Conservation (phyloP, 2,888 invertebrate species). For the Eurytoma adleriae region DNA sequence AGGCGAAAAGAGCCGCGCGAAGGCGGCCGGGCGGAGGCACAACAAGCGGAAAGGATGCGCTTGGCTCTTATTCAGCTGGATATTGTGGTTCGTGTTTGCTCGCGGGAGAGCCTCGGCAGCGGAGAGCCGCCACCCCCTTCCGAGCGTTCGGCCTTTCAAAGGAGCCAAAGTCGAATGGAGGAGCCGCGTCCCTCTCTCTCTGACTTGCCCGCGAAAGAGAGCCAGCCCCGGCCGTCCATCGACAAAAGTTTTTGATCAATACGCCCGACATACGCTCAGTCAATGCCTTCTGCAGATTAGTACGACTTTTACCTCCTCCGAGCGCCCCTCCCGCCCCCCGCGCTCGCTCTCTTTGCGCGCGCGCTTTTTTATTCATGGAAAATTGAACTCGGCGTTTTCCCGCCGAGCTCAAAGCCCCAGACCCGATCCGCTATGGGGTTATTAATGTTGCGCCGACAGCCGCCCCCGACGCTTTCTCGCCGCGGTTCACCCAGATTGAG, state of each 20-base stretch:
- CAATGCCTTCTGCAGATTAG: conserved; percentile 50
- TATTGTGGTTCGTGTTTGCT: conserved; percentile 47
- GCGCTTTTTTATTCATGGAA: conserved; percentile 52
- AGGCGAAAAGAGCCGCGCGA: background rate
- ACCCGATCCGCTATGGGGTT: conserved; percentile 15
- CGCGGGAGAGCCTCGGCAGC: background rate
- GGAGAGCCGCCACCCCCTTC: conserved; percentile 1
- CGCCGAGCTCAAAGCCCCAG: conserved; percentile 16
- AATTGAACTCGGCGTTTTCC: conserved; percentile 49
- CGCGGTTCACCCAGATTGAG: too few relatives aligned
- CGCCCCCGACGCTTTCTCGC: too few relatives aligned
- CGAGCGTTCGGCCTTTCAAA: conserved; percentile 30
- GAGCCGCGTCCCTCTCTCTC: background rate
- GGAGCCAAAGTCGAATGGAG: conserved; percentile 41
- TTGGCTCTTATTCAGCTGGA: conserved; percentile 45
- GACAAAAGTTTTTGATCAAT: conserved; percentile 56
- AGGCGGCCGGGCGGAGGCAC: conserved; percentile 1
- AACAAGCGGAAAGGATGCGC: conserved; percentile 50
- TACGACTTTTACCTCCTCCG: conserved; percentile 34
- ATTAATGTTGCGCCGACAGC: conserved; percentile 23
- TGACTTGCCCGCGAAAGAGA: conserved; percentile 2
- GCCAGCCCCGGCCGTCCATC: conserved; percentile 24
- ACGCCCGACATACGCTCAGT: conserved; percentile 30
- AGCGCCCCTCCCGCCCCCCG: background rate
- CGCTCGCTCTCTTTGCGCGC: background rate